Conservation (phyloP, 2,888 invertebrate species). For the Therioaphis trifolii region DNA sequence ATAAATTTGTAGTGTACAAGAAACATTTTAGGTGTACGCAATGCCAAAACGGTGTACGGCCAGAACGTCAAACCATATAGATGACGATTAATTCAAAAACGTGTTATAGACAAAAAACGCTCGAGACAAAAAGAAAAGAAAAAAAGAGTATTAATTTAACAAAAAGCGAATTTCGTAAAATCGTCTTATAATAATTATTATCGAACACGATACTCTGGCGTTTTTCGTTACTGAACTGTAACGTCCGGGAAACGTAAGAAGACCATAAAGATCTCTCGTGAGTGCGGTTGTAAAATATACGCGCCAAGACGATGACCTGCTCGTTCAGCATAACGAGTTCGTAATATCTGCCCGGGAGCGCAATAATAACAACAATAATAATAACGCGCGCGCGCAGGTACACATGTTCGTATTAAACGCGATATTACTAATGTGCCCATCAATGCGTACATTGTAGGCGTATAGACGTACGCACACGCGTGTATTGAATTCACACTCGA, state of each 20-base stretch:
- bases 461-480: neutral
- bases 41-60: too few relatives aligned
- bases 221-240: neutral
- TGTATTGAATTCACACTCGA: neutral
- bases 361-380: neutral
- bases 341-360: neutral
- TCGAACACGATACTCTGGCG: too few relatives aligned
- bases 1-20: too few relatives aligned
- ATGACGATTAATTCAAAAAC: too few relatives aligned
- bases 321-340: neutral
- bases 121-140: too few relatives aligned
- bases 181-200: too few relatives aligned
- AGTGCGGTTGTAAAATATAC: neutral
- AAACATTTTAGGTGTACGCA: too few relatives aligned
- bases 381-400: neutral
- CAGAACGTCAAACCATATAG: too few relatives aligned
- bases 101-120: too few relatives aligned
- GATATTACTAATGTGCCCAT: neutral
- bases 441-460: neutral
- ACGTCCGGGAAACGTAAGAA: slow-evolving; percentile 5
- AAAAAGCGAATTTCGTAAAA: too few relatives aligned
- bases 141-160: too few relatives aligned
- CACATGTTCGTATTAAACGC: neutral
- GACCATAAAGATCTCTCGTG: neutral
- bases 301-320: neutral